Evolutionary conservation across 2,888 invertebrate genomes (phyloP).

Genomic region (Campoplex capitator): DNA sequence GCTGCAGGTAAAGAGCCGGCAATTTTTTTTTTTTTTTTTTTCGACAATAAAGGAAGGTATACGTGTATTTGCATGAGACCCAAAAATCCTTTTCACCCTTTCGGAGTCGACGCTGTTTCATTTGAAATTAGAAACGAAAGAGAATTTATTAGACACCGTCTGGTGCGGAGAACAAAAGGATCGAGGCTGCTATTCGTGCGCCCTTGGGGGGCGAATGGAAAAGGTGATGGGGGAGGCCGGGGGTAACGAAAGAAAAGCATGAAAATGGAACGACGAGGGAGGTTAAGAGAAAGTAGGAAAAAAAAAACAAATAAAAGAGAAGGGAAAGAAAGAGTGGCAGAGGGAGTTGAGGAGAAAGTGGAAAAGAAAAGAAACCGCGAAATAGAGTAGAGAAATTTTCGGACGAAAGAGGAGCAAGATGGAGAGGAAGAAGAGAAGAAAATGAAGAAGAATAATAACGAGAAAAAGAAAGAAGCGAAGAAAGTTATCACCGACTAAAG

Average conservation of each 20-base stretch:
- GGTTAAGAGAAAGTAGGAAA: constrained; percentile 18
- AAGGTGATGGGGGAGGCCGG: neutral
- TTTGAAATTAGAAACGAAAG: constrained; percentile 6
- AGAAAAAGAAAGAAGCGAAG: constrained; percentile 14
- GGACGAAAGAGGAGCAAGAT: neutral
- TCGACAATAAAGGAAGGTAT: neutral
- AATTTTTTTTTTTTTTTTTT: too few species aligned
- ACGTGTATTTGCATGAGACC: neutral
- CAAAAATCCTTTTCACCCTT: neutral
- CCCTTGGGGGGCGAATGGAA: constrained; percentile 6
- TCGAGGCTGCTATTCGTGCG: constrained; percentile 30
- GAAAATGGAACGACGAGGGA: constrained; percentile 2
- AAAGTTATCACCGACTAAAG: constrained; percentile 39
- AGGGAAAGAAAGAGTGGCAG: too few species aligned
- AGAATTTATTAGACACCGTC: constrained; percentile 36
- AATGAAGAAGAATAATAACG: neutral
- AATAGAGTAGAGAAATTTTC: neutral
- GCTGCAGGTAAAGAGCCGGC: neutral
- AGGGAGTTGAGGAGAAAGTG: neutral
- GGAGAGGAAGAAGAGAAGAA: neutral
- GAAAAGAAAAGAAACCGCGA: neutral
- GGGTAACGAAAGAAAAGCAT: constrained; percentile 7
- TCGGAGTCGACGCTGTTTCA: neutral
- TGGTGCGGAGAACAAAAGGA: constrained; percentile 41
- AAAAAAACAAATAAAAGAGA: neutral